Percentiles rank a stretch among this genome's conserved stretches.
Evolutionary conservation across 2,888 invertebrate genomes (phyloP).

Genomic region (Itoplectis maculator): DNA sequence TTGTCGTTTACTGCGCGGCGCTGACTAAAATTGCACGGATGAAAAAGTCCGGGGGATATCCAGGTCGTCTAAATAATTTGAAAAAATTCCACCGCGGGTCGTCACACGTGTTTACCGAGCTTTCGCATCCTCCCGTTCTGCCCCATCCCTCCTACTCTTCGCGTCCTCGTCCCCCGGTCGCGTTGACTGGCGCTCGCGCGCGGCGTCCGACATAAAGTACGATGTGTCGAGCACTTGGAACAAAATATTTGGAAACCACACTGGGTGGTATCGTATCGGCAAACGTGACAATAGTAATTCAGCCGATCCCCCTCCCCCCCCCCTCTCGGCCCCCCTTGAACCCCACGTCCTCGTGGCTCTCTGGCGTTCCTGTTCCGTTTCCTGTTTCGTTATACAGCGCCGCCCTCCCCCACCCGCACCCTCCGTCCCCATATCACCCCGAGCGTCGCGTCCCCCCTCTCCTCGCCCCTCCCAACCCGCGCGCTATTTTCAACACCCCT

Average conservation of each 20-base stretch:
- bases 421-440: not conserved
- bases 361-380: slow-evolving; percentile 25
- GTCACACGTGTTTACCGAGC: slow-evolving; percentile 38
- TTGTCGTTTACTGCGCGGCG: slow-evolving; percentile 16
- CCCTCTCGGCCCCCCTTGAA: too few relatives aligned
- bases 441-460: not conserved
- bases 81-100: slow-evolving; percentile 10
- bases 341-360: not conserved
- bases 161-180: not conserved
- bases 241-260: slow-evolving; percentile 53
- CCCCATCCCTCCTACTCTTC: not conserved
- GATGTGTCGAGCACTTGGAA: slow-evolving; percentile 25
- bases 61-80: slow-evolving; percentile 49
- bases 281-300: slow-evolving; percentile 48
- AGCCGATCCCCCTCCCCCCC: not conserved
- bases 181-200: not conserved
- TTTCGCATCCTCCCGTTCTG: not conserved
- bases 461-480: not conserved
- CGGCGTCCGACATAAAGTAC: slow-evolving; percentile 25
- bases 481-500: slow-evolving; percentile 39
- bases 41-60: slow-evolving; percentile 40
- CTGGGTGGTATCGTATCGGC: slow-evolving; percentile 31
- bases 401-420: not conserved
- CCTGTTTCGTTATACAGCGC: slow-evolving; percentile 51
- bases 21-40: slow-evolving; percentile 48